A percentile compares a stretch with the other conserved stretches of the same genome.
Evolutionary conservation across 2,113 vertebrate species (phyloP).

Genomic region (Ahaetulla prasina): DNA sequence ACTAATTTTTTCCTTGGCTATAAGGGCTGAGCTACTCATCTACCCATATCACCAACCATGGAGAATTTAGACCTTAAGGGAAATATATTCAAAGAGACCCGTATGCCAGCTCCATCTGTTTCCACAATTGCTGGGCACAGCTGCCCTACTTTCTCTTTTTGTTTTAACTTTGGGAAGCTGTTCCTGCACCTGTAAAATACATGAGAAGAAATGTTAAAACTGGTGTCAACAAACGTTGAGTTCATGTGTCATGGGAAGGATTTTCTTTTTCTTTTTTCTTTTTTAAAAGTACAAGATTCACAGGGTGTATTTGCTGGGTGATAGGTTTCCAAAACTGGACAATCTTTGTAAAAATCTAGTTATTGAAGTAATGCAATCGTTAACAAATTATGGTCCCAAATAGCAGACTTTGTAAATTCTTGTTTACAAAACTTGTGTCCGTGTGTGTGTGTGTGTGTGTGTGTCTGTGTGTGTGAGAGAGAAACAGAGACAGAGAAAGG

Average conservation of each 20-base stretch:
- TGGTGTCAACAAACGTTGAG: background rate
- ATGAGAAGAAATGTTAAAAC: accelerated
- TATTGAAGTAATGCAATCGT: background rate
- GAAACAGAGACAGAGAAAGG: too few species aligned
- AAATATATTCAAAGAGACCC: background rate
- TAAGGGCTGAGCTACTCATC: background rate
- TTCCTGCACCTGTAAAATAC: background rate
- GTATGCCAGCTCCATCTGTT: constrained; percentile 9
- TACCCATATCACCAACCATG: background rate
- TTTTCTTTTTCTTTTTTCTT: background rate
- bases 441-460: background rate
- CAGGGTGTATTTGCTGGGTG: too few species aligned
- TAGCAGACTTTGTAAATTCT: background rate
- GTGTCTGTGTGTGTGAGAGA: too few species aligned
- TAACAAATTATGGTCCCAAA: background rate
- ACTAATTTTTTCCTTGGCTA: background rate
- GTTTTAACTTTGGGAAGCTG: background rate
- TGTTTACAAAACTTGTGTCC: background rate
- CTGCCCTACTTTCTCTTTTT: background rate
- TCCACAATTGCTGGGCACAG: background rate
- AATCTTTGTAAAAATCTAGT: background rate
- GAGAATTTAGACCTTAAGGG: constrained; percentile 3
- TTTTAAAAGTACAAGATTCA: background rate
- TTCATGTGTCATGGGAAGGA: background rate
- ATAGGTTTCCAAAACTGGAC: background rate